Base-by-base conservation (phyloP, 1,140 invertebrate genomes). In the Heliothis virescens region DNA sequence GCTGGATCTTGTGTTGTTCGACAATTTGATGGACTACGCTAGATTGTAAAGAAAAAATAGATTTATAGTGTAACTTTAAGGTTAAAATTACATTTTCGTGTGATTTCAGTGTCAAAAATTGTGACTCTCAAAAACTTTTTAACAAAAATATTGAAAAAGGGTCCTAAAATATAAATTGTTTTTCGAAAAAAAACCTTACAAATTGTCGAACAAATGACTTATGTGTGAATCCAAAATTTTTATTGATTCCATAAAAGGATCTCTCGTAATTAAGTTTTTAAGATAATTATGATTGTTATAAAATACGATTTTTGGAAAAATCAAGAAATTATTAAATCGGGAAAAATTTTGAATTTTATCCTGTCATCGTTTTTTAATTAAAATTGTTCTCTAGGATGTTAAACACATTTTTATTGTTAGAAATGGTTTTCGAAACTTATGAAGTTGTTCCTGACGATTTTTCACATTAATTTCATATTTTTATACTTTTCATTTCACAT, bases 161-260 rank as follows among this genome's bases (percentile, higher is more conserved):
- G 73, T 79, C 79, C 57, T 79, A 41, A 41, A 41, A 41, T 52
- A 63, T 26, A 26, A 26, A 26, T 71, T 29, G 11, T 29, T 81
- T 82, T 57, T 16, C 15, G 9, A 15, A n/a, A 12, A 29, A 41
- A 52, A 12, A 5, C 5, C 52, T 13, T 26, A 29, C 50, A 75
- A 71, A 80, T 74, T 79, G 65, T 77, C 65, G 63, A 72, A 79
- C 50, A 74, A 69, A 26, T 55, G n/a, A 77, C 41, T 53, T 16
- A 41, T 55, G 55, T 67, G 62, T 57, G 50, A 78, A 79, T 71
- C 57, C 57, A 60, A 71, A 60, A 76, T 69, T 79, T 60, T 76
- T 67, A 83, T 85, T 85, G 91, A 93, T 94, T 94, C 91, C 90
- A 81, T 69, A 65, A 87, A 92, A 85, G 90, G 92, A 93, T 94